Evolutionary conservation across 2,113 vertebrate species (phyloP), one percentile per base, ranked within the genome.

Genomic region (Campylomormyrus numenius): DNA sequence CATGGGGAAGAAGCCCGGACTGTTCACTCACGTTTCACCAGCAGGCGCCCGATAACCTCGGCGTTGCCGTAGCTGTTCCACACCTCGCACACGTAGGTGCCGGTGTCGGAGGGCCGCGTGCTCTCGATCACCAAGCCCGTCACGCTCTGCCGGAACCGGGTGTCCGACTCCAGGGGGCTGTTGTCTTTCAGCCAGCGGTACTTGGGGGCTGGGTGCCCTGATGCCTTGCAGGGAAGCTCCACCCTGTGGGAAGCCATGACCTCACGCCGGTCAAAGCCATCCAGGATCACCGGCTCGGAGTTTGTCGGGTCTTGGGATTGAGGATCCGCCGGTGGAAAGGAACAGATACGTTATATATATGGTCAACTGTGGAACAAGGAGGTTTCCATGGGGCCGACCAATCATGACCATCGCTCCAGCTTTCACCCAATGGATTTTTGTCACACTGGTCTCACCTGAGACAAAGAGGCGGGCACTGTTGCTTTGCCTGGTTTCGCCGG

Each of bases 121-220:
- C 96, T 97, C 94, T 98, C 98, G 1, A 99, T 99, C 90, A 98
- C 95, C 90, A 99, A 94, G 62, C 98, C 98, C 0, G 96, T 97
- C 90, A 97, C 94, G 0, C 97, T 98, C 93, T 98, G 97, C 56
- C 97, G 96, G 95, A 98, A 98, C 91, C 97, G 97, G 92, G 96
- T 98, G 93, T 98, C 98, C n/a, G 97, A 96, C 92, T 99, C 98
- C 95, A 99, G 94, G 87, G 98, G 98, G 91, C 98, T 96, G 90
- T 98, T 99, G 95, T 99, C 98, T 93, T 99, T 99, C 92, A 99
- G 96, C 98, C 98, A 99, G 93, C 98, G 98, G 93, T 98, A 98
- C 92, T 98, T 98, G 92, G 98, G 98, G 89, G 96, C 93, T 0
- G 98, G 98, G 94, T 98, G 98, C 90, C 98, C 98, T 9, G 98